Evolutionary conservation across 2,797 vertebrate species (phyloP).

Genomic region (Syncerus caffer): DNA sequence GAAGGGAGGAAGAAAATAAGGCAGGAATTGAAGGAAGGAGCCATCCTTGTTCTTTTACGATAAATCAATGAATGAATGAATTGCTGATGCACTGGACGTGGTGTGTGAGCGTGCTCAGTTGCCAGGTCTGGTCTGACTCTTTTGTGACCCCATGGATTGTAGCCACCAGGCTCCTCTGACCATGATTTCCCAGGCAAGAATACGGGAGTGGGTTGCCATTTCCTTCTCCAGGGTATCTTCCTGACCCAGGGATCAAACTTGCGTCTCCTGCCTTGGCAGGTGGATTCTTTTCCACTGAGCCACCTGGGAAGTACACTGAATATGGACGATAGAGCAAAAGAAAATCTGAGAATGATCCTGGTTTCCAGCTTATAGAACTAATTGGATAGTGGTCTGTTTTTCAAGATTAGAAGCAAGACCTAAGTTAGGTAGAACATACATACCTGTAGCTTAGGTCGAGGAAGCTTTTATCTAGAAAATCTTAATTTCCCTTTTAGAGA

Average conservation of each 20-base stretch:
- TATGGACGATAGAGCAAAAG: background rate
- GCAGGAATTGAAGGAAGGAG: background rate
- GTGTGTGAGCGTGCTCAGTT: background rate
- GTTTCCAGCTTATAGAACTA: background rate
- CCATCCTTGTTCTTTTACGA: background rate
- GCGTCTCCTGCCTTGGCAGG: background rate
- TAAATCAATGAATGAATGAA: too few relatives aligned
- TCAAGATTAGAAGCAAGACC: background rate
- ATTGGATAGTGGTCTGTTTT: background rate
- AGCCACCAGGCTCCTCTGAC: background rate
- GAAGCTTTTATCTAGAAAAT: background rate
- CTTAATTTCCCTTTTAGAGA: background rate
- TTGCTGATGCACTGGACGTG: rapidly evolving
- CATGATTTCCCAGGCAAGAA: background rate
- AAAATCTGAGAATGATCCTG: background rate
- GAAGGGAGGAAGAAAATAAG: background rate
- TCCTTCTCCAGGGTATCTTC: background rate
- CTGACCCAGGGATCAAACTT: background rate
- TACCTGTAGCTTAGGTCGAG: background rate
- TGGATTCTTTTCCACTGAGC: background rate
- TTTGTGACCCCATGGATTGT: background rate
- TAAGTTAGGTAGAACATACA: too few relatives aligned
- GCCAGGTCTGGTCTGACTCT: background rate
- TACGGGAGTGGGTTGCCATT: background rate
- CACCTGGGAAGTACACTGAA: background rate